Evolutionary conservation across 2,113 vertebrate genomes (phyloP).

Genomic region (Plestiodon gilberti): DNA sequence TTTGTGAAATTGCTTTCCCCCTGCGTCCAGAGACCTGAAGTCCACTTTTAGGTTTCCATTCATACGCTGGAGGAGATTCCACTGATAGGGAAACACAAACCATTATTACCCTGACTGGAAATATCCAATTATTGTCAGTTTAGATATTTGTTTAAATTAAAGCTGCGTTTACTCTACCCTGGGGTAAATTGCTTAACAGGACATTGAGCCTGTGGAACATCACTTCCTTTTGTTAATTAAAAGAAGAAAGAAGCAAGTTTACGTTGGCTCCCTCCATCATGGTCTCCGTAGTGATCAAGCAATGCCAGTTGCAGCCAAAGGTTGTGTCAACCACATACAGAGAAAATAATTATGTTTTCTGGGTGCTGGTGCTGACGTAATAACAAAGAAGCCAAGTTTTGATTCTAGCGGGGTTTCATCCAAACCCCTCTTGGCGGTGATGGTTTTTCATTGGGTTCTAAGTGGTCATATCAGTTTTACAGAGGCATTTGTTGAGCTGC

Average conservation of each 20-base stretch:
- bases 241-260: not conserved
- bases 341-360: not conserved
- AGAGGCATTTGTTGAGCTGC: not conserved
- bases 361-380: not conserved
- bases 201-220: conserved; percentile 27
- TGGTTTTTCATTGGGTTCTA: not conserved
- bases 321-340: not conserved
- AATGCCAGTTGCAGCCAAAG: not conserved
- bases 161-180: conserved; percentile 20
- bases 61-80: conserved; percentile 8
- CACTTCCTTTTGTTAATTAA: not conserved
- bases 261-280: conserved; percentile 24
- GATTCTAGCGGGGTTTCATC: fast-evolving
- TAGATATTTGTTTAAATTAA: conserved; percentile 32
- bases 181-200: conserved; percentile 4
- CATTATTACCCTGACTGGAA: conserved; percentile 14
- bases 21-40: conserved; percentile 69
- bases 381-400: not conserved
- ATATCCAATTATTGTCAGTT: conserved; percentile 9
- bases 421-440: not conserved
- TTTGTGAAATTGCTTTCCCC: conserved; percentile 39
- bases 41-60: conserved; percentile 40
- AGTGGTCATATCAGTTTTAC: not conserved
- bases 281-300: conserved; percentile 1
- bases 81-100: conserved; percentile 3